Conservation (phyloP, 2,888 invertebrate species). For the Laspeyria flexula region DNA sequence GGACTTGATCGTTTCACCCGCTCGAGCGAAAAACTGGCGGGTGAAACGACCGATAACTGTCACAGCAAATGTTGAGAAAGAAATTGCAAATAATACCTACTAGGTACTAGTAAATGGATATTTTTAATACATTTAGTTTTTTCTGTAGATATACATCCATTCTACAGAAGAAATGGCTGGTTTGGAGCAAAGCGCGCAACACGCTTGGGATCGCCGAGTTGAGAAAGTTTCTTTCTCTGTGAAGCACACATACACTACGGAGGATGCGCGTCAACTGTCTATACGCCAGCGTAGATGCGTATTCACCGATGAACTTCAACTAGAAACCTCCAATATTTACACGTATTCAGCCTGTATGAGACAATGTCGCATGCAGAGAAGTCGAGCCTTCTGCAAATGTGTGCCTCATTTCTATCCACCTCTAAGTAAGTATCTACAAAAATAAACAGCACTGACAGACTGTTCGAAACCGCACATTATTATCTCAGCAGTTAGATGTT, state of each 20-base stretch:
- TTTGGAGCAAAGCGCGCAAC: conserved; percentile 89
- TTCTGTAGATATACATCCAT: conserved; percentile 86
- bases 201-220: conserved; percentile 88
- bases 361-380: conserved; percentile 89
- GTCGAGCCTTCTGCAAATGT: conserved; percentile 88
- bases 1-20: too few relatives aligned
- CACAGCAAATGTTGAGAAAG: too few relatives aligned
- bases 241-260: conserved; percentile 91
- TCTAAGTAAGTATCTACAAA: conserved; percentile 72
- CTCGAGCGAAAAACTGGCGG: too few relatives aligned
- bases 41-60: too few relatives aligned
- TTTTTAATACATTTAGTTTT: not conserved
- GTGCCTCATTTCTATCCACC: conserved; percentile 90
- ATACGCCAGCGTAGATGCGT: conserved; percentile 90
- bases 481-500: too few relatives aligned
- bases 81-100: too few relatives aligned
- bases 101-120: too few relatives aligned
- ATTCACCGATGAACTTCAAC: conserved; percentile 88
- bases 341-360: conserved; percentile 91
- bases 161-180: conserved; percentile 90
- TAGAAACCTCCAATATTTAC: conserved; percentile 87
- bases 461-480: too few relatives aligned
- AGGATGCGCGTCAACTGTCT: conserved; percentile 89
- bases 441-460: too few relatives aligned
- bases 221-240: conserved; percentile 89